A percentile compares a stretch with the other conserved stretches of the same genome.
Conservation (phyloP, 2,113 vertebrate genomes). For the Cololabis saira region DNA sequence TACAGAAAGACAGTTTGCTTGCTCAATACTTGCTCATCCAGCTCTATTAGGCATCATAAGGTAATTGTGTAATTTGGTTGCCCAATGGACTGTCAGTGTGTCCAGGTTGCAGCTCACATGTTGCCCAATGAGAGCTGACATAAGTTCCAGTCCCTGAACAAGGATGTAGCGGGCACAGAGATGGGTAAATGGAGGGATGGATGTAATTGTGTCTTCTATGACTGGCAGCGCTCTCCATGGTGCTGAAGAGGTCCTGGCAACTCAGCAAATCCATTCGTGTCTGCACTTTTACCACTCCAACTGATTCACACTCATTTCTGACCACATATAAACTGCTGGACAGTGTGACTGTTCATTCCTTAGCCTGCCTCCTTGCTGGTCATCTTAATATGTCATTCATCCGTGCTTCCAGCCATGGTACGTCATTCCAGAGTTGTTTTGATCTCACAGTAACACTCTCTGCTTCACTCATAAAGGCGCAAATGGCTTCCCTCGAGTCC, state of each 20-base stretch:
- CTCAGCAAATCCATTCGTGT: constrained; percentile 16
- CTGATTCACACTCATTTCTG: constrained; percentile 41
- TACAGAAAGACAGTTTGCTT: too few species aligned
- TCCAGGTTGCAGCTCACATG: too few species aligned
- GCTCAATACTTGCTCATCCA: too few species aligned
- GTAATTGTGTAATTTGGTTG: too few species aligned
- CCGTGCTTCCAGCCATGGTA: constrained; percentile 3
- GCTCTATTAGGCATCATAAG: too few species aligned
- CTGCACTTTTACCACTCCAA: constrained; percentile 42
- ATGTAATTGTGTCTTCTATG: too few species aligned
- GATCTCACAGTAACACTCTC: background rate
- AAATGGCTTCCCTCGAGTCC: too few species aligned
- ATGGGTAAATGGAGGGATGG: too few species aligned
- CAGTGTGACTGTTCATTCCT: constrained; percentile 34
- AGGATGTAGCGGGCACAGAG: too few species aligned
- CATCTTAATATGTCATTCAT: background rate
- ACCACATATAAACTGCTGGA: constrained; percentile 33
- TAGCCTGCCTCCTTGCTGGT: background rate
- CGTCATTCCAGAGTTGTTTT: constrained; percentile 35
- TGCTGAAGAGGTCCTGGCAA: constrained; percentile 55
- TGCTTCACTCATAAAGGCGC: background rate
- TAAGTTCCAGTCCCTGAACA: too few species aligned
- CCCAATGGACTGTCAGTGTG: too few species aligned
- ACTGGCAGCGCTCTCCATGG: constrained; percentile 47
- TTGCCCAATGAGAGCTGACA: too few species aligned